Percentiles rank a stretch among this genome's conserved stretches.
phyloP scores from a whole-genome alignment of 92 coral and sea anemone species.

The Epizoanthus rinbou region DNA sequence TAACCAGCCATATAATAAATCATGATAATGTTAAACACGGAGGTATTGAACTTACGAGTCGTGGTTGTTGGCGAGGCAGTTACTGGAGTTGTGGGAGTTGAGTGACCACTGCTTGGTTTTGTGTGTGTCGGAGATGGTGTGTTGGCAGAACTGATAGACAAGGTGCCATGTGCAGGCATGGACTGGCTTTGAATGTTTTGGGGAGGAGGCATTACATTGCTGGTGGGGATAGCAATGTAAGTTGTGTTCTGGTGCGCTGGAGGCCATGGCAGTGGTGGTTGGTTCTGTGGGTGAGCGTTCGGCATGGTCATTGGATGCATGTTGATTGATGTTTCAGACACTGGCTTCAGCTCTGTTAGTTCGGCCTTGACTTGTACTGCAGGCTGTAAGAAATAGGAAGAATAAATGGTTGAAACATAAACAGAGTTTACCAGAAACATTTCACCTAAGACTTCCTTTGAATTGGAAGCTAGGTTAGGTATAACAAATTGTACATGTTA shows the following conservation, averaged over 20 bases:
- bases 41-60: conserved; percentile 10
- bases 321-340: conserved; percentile 74
- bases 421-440: background rate
- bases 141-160: conserved; percentile 34
- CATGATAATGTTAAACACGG: no score
- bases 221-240: conserved; percentile 86
- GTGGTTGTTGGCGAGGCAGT: conserved; percentile 41
- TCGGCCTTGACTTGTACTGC: conserved; percentile 83
- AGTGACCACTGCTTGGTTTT: conserved; percentile 36
- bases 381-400: conserved; percentile 42
- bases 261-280: conserved; percentile 58
- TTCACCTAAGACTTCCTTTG: background rate
- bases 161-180: conserved; percentile 24
- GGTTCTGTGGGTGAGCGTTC: conserved; percentile 71
- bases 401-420: background rate
- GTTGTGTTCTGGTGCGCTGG: conserved; percentile 73
- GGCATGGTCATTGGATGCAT: conserved; percentile 84
- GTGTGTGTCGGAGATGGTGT: conserved; percentile 38
- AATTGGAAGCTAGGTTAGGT: background rate
- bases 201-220: conserved; percentile 56
- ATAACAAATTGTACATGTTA: no score
- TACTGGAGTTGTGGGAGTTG: conserved; percentile 37
- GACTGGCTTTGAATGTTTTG: conserved; percentile 47
- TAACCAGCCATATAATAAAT: no score
- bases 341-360: conserved; percentile 91